Evolutionary conservation across 2,888 invertebrate genomes (phyloP).

Genomic region (Heliconius ismenius): DNA sequence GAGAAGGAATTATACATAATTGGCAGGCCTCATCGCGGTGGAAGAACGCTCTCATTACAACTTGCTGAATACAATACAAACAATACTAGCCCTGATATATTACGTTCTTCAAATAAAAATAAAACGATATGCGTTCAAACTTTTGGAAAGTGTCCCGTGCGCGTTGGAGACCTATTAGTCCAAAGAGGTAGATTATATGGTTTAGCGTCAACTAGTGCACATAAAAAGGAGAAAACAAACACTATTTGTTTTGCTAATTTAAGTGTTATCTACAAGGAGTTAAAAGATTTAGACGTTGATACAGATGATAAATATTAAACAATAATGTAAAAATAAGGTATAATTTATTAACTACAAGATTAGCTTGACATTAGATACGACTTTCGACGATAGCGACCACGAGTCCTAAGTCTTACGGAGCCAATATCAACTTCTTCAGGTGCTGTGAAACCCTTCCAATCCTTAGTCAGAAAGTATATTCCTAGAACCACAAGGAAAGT

Average conservation of each 20-base stretch:
- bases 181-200: slow-evolving; percentile 61
- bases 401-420: slow-evolving; percentile 51
- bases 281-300: slow-evolving; percentile 52
- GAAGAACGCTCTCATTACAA: slow-evolving; percentile 61
- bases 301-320: slow-evolving; percentile 32
- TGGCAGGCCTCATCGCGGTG: slow-evolving; percentile 59
- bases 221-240: slow-evolving; percentile 51
- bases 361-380: slow-evolving; percentile 30
- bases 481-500: slow-evolving; percentile 53
- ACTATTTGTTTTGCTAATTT: slow-evolving; percentile 64
- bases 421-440: slow-evolving; percentile 70
- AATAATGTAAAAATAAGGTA: not conserved
- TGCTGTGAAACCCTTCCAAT: slow-evolving; percentile 61
- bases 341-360: slow-evolving; percentile 4
- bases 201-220: slow-evolving; percentile 60
- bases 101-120: slow-evolving; percentile 48
- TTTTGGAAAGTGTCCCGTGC: slow-evolving; percentile 61
- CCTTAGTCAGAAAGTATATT: slow-evolving; percentile 55
- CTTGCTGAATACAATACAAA: slow-evolving; percentile 51
- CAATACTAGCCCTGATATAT: slow-evolving; percentile 31
- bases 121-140: slow-evolving; percentile 62
- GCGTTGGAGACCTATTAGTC: slow-evolving; percentile 66
- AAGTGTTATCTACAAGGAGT: slow-evolving; percentile 49
- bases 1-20: slow-evolving; percentile 46
- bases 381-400: slow-evolving; percentile 44